Percentiles rank a stretch among this genome's conserved stretches.
phyloP scores from a whole-genome alignment of 2,888 invertebrate species.

The Leptinotarsa rubiginosa region DNA sequence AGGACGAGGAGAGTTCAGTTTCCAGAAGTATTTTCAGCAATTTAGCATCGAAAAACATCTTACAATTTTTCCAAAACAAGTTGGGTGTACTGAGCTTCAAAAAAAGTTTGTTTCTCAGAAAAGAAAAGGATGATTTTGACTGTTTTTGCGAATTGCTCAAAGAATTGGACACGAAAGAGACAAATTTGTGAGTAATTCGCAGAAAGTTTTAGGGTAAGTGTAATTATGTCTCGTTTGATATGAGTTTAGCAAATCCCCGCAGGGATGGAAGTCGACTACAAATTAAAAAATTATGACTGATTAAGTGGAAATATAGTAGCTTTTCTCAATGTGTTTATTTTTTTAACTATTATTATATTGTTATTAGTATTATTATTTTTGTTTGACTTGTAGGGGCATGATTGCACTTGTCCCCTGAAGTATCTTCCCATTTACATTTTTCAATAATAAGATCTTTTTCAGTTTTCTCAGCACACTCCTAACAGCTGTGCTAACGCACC shows the following conservation, averaged over 20 bases:
- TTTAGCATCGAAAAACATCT: neutral
- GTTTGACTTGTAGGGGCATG: constrained; percentile 10
- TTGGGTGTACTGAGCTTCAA: constrained; percentile 19
- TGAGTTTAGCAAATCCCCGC: neutral
- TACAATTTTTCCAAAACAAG: constrained; percentile 20
- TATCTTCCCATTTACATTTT: neutral
- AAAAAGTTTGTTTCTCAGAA: constrained; percentile 22
- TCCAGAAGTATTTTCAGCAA: neutral
- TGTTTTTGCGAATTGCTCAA: constrained; percentile 77
- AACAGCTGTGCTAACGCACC: constrained; percentile 89
- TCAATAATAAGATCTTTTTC: constrained; percentile 61
- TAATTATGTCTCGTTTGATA: constrained; percentile 10
- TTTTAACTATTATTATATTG: neutral
- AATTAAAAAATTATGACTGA: too few species aligned
- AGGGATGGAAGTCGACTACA: too few species aligned
- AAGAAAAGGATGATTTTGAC: constrained; percentile 35
- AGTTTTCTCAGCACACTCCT: constrained; percentile 92
- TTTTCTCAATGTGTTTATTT: too few species aligned
- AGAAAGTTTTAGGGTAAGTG: neutral
- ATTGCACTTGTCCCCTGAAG: constrained; percentile 8
- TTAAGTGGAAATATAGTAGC: too few species aligned
- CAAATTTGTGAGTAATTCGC: constrained; percentile 83
- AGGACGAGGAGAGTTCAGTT: neutral
- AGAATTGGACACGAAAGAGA: constrained; percentile 83
- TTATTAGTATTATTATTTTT: neutral